Evolutionary conservation across 2,888 invertebrate species (phyloP).

Genomic region (Hydroisotoma schaefferi): DNA sequence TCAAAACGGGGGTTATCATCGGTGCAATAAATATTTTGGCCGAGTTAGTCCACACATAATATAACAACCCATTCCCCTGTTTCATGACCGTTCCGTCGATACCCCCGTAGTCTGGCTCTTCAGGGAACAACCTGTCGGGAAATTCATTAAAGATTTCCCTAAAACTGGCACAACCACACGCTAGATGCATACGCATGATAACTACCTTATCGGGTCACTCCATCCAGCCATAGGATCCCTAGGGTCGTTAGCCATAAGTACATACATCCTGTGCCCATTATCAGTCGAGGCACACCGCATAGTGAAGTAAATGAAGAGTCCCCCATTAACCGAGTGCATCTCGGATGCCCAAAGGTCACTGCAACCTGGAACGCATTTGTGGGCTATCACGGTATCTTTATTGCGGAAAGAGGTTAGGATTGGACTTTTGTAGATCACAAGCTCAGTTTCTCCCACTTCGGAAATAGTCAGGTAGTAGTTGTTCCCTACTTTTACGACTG

Average conservation of each 20-base stretch:
- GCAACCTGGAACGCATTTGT: constrained; percentile 23
- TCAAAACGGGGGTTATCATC: neutral
- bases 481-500: neutral
- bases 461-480: neutral
- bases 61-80: constrained; percentile 2
- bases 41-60: constrained; percentile 8
- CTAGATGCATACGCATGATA: neutral
- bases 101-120: constrained; percentile 8
- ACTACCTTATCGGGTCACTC: constrained; percentile 22
- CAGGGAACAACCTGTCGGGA: neutral
- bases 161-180: neutral
- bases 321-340: constrained; percentile 37
- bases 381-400: constrained; percentile 21
- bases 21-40: constrained; percentile 3
- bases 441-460: neutral
- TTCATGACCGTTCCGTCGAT: constrained; percentile 13
- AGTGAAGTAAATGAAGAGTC: constrained; percentile 36
- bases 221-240: constrained; percentile 33
- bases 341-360: constrained; percentile 35
- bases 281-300: constrained; percentile 10
- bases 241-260: constrained; percentile 28
- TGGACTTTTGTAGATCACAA: constrained; percentile 8
- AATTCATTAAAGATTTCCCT: neutral
- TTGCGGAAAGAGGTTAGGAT: constrained; percentile 34
- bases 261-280: constrained; percentile 33